phyloP scores from a whole-genome alignment of 2,888 invertebrate genomes.

The Diploptera punctata region DNA sequence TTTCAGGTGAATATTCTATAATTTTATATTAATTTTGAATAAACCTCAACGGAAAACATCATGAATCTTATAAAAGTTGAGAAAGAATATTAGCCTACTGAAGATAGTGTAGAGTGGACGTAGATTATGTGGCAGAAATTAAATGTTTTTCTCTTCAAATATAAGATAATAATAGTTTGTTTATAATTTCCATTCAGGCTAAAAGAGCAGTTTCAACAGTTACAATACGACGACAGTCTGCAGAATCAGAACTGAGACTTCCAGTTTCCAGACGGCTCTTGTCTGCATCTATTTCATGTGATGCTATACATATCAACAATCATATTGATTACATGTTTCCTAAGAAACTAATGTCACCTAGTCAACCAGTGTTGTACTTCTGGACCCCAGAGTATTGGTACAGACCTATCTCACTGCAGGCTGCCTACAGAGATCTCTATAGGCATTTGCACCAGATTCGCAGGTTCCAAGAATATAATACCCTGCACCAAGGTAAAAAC shows the following conservation, averaged over 20 bases:
- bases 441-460: constrained; percentile 50
- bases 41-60: too few species aligned
- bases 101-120: too few species aligned
- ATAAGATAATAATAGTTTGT: too few species aligned
- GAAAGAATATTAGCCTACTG: too few species aligned
- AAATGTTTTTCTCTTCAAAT: too few species aligned
- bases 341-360: background rate
- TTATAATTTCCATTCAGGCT: too few species aligned
- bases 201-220: constrained; percentile 58
- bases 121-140: too few species aligned
- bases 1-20: too few species aligned
- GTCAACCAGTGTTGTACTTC: constrained; percentile 52
- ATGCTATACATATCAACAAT: constrained; percentile 48
- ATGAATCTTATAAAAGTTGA: too few species aligned
- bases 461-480: background rate
- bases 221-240: constrained; percentile 52
- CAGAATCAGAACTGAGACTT: constrained; percentile 54
- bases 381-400: constrained; percentile 66
- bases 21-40: too few species aligned
- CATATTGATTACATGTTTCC: background rate
- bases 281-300: constrained; percentile 56
- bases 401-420: constrained; percentile 56
- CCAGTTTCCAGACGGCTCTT: constrained; percentile 58
- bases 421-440: constrained; percentile 55
- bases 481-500: background rate